Evolutionary conservation across 2,113 vertebrate genomes (phyloP).

Genomic region (Leptocoma aspasia): DNA sequence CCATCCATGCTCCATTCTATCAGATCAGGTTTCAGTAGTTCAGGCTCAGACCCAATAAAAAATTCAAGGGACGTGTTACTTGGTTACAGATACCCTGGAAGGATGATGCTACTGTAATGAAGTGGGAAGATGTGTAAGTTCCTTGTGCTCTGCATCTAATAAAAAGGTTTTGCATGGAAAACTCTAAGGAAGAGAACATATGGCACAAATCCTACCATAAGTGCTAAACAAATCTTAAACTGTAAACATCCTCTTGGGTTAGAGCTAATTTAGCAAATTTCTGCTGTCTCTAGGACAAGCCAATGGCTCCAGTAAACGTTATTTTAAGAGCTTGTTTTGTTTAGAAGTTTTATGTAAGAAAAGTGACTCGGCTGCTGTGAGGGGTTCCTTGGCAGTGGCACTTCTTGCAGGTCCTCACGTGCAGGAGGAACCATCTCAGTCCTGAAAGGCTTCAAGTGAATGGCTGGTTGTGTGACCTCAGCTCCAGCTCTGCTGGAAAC

Average conservation of each 20-base stretch:
- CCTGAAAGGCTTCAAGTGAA: background rate
- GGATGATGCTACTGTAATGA: conserved; percentile 23
- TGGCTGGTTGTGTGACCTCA: background rate
- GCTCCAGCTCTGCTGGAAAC: background rate
- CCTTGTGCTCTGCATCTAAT: background rate
- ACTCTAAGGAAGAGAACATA: conserved; percentile 63
- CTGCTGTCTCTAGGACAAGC: conserved; percentile 28
- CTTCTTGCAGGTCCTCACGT: accelerated
- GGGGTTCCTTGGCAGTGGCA: background rate
- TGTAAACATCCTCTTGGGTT: conserved; percentile 63
- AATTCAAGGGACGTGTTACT: background rate
- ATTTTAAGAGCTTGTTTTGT: conserved; percentile 38
- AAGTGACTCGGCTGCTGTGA: background rate
- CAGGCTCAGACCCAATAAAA: background rate
- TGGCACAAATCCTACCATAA: conserved; percentile 59
- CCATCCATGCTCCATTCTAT: background rate
- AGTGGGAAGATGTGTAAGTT: background rate
- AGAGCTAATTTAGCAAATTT: conserved; percentile 43
- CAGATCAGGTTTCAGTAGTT: background rate
- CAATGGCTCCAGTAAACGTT: conserved; percentile 1
- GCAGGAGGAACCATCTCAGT: background rate
- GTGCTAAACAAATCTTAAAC: conserved; percentile 52
- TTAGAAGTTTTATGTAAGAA: conserved; percentile 40
- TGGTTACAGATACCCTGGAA: background rate
- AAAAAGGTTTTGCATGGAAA: conserved; percentile 15